Base-by-base conservation (phyloP, 2,888 invertebrate species). In the Nemoura dubitans region DNA sequence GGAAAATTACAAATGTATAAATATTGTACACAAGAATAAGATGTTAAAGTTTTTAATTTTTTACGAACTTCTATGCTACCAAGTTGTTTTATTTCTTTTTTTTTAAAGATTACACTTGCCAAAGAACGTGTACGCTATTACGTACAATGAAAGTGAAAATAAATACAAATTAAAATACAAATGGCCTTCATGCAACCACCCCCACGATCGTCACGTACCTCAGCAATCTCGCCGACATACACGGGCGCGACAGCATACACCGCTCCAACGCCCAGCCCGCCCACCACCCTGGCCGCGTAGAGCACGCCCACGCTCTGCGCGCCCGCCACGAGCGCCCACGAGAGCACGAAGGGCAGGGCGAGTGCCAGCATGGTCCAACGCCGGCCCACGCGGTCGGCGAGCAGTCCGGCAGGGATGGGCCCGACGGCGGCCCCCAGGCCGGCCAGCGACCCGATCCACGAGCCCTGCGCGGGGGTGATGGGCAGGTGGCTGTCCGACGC, bases 211-310 rank as follows among this genome's bases (percentile, higher is more conserved):
- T n/a, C n/a, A n/a, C n/a, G n/a, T 90, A 94, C 94, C 88, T 96
- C 95, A 5, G 97, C 94, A 81, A 97, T 96, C 91, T 98, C 98
- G 77, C 96, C 96, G 87, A 97, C 94, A 91, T 98, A 98, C 94
- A 97, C 96, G 0, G 98, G 97, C 0, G 95, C 94, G 0, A 95
- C 94, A 0, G 96, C 95, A 92, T 95, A 96, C 21, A 95, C 92
- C 90, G 95, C 94, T 0, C 96, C 95, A 0, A 95, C 93, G 0
- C 94, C 94, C 0, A 95, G 89, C 81, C 96, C 96, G 91, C 93
- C 94, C 87, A 93, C 91, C 89, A 93, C 93, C 87, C 93, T 92
- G 86, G 94, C 95, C 6, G 91, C 93, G 91, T 93, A 94, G 86
- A 93, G 91, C 90, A 93, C 92, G 25, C 89, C 91, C 0, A 94